A percentile compares a stretch with the other conserved stretches of the same genome.
Evolutionary conservation across 2,888 invertebrate species (phyloP).

Genomic region (Brachypterus glaber): DNA sequence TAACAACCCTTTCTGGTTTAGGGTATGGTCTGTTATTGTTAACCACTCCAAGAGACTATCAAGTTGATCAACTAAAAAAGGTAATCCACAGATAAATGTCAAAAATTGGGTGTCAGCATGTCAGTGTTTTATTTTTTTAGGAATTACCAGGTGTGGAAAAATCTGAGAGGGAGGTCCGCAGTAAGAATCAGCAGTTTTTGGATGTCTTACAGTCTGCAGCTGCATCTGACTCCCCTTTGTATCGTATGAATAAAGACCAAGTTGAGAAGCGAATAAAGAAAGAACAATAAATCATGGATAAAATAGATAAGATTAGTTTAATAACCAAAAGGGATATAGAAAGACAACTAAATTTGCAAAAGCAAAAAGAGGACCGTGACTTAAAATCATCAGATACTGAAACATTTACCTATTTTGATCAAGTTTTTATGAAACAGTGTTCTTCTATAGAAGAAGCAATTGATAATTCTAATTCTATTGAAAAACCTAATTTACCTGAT

Average conservation of each 20-base stretch:
- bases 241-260: slow-evolving; percentile 42
- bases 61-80: slow-evolving; percentile 24
- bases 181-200: slow-evolving; percentile 34
- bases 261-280: slow-evolving; percentile 39
- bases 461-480: slow-evolving; percentile 38
- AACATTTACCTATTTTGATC: slow-evolving; percentile 61
- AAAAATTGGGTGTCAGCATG: slow-evolving; percentile 2
- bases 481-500: slow-evolving; percentile 45
- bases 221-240: slow-evolving; percentile 40
- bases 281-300: slow-evolving; percentile 39
- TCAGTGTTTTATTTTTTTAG: slow-evolving; percentile 38
- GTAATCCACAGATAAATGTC: slow-evolving; percentile 19
- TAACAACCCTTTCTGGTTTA: slow-evolving; percentile 49
- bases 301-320: slow-evolving; percentile 36
- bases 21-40: slow-evolving; percentile 52
- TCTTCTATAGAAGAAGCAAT: slow-evolving; percentile 56
- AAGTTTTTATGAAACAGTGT: slow-evolving; percentile 56
- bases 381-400: slow-evolving; percentile 54
- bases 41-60: slow-evolving; percentile 43
- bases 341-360: slow-evolving; percentile 54
- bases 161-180: slow-evolving; percentile 24
- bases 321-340: slow-evolving; percentile 51
- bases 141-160: slow-evolving; percentile 28
- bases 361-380: slow-evolving; percentile 54
- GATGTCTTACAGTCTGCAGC: slow-evolving; percentile 45